phyloP scores from a whole-genome alignment of 2,888 invertebrate species.

The Tetragonula carbonaria region DNA sequence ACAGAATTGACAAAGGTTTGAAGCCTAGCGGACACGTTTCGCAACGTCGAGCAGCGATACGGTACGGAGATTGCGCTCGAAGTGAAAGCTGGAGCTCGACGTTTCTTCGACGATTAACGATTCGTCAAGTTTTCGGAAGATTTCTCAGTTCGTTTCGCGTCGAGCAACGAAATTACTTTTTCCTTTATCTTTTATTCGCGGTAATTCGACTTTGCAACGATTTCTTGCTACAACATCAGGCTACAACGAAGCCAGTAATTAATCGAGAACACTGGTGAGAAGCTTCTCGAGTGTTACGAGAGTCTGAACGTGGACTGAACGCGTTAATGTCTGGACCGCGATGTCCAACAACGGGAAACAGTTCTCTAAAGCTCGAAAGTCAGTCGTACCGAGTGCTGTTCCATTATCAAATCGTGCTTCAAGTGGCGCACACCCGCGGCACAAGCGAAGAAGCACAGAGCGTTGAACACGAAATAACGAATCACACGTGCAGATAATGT shows the following conservation, averaged over 20 bases:
- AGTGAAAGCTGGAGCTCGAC: neutral
- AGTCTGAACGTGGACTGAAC: conserved; percentile 17
- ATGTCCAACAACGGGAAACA: conserved; percentile 46
- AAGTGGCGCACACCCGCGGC: conserved; percentile 37
- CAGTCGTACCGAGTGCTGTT: conserved; percentile 50
- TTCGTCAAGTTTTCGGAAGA: neutral
- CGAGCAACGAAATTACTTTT: neutral
- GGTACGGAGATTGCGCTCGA: neutral
- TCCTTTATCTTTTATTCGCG: too few species aligned
- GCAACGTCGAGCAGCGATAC: neutral
- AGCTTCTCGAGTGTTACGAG: conserved; percentile 12
- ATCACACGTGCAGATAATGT: neutral
- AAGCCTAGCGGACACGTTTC: neutral
- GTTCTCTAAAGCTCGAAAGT: conserved; percentile 49
- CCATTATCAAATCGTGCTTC: conserved; percentile 66
- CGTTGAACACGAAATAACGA: conserved; percentile 10
- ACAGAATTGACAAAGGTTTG: neutral
- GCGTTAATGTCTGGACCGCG: conserved; percentile 34
- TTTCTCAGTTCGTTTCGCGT: neutral
- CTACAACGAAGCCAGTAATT: conserved; percentile 29
- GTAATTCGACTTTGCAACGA: neutral
- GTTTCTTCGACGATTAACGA: neutral
- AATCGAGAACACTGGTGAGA: conserved; percentile 36
- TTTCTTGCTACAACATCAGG: conserved; percentile 8
- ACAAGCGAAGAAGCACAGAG: conserved; percentile 38